phyloP scores from a whole-genome alignment of 1,140 invertebrate species.

The Papilio xuthus region DNA sequence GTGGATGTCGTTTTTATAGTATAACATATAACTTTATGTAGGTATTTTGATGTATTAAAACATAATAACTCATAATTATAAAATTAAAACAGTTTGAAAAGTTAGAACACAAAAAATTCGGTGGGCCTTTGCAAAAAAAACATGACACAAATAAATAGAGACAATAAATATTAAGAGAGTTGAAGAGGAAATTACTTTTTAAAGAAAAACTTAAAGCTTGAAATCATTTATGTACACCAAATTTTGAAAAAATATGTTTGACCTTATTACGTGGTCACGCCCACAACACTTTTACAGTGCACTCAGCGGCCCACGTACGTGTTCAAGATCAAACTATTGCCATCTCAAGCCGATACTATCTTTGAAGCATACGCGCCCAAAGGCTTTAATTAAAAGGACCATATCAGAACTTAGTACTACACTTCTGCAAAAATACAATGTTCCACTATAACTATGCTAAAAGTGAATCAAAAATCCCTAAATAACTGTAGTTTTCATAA shows the following conservation, averaged over 20 bases:
- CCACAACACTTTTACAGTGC: background rate
- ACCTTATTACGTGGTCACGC: background rate
- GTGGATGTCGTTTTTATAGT: conserved; percentile 8
- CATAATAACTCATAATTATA: background rate
- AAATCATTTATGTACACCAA: too few species aligned
- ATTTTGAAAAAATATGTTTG: too few species aligned
- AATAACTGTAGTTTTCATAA: too few species aligned
- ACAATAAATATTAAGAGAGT: too few species aligned
- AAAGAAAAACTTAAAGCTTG: too few species aligned
- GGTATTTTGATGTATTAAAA: background rate
- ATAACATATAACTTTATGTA: background rate
- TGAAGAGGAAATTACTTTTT: too few species aligned
- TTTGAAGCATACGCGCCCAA: background rate
- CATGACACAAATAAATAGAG: too few species aligned
- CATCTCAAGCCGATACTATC: background rate
- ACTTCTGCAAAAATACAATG: too few species aligned
- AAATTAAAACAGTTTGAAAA: background rate
- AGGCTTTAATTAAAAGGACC: background rate
- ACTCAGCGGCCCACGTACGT: background rate
- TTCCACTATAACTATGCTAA: too few species aligned
- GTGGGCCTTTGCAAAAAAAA: too few species aligned
- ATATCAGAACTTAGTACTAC: too few species aligned
- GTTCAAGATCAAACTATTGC: background rate
- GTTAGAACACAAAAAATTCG: background rate
- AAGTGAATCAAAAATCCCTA: too few species aligned